Percentiles rank a stretch among this genome's conserved stretches.
These are phyloP conservation scores for Orgyia antiqua DNA, from an alignment of 2,888 invertebrate genomes.

Conservation along the genomic window DNA sequence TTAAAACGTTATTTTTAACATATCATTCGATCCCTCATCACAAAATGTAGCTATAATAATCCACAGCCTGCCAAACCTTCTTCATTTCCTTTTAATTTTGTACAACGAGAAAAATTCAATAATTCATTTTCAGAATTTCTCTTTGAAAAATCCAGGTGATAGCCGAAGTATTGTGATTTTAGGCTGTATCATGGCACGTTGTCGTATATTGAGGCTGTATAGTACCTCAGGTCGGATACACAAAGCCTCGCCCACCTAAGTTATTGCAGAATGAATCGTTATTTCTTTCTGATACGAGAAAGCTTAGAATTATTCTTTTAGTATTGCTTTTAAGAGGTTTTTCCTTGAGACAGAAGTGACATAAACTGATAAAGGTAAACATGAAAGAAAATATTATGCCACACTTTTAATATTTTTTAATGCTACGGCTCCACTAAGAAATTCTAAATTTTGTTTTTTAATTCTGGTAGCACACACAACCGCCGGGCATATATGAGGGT, in stretches of 20 bases:
- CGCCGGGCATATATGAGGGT: no score
- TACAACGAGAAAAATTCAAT: conserved; percentile 1
- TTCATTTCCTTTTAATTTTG: conserved; percentile 1
- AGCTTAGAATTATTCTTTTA: no score
- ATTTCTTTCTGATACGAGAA: no score
- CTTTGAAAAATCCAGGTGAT: conserved; percentile 2
- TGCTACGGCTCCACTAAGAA: no score
- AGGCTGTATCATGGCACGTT: not conserved
- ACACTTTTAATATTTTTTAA: no score
- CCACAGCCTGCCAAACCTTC: not conserved
- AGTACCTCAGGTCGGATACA: conserved; percentile 1
- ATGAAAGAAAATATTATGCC: no score
- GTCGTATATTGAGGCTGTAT: conserved; percentile 2
- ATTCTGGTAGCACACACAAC: no score
- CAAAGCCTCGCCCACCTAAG: conserved; percentile 1
- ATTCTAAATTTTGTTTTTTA: no score
- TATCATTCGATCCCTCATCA: not conserved
- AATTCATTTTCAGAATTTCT: conserved; percentile 1
- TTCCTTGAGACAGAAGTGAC: no score
- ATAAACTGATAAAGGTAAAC: no score
- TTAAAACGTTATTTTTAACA: not conserved
- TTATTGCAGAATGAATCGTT: conserved; percentile 2
- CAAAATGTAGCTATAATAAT: conserved; percentile 1
- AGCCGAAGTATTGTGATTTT: conserved; percentile 3
- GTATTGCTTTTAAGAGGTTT: no score